Percentiles rank a stretch among this genome's conserved stretches.
Conservation (phyloP, 2,797 vertebrate species). For the Tachyglossus aculeatus region DNA sequence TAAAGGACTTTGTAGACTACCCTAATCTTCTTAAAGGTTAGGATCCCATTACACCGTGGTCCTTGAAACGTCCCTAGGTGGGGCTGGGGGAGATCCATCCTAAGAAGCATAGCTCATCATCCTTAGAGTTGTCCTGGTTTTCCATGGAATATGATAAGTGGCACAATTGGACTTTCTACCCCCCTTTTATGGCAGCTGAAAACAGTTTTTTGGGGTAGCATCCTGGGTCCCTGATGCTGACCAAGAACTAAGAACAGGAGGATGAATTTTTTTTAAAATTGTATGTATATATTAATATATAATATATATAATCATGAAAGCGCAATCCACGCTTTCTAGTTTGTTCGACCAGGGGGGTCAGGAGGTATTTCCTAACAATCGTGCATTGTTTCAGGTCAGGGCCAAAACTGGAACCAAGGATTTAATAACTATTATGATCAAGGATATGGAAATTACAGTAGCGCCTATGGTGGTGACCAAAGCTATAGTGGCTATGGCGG, state of each 20-base stretch:
- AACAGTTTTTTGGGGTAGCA: not conserved
- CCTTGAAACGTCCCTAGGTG: not conserved
- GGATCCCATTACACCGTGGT: not conserved
- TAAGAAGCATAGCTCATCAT: not conserved
- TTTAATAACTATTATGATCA: conserved; percentile 88
- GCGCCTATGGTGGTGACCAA: conserved; percentile 83
- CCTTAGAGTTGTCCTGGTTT: not conserved
- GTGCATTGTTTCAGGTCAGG: conserved; percentile 78
- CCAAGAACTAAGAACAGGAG: not conserved
- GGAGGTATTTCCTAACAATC: conserved; percentile 49
- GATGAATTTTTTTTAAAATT: no score
- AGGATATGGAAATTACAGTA: conserved; percentile 87
- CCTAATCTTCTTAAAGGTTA: no score
- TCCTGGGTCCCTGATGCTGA: not conserved
- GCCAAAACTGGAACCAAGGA: conserved; percentile 86
- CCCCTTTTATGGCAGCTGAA: not conserved
- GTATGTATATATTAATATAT: no score
- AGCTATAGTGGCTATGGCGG: conserved; percentile 87
- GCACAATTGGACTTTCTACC: conserved; percentile 10
- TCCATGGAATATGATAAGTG: not conserved
- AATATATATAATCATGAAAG: no score
- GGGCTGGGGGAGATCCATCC: not conserved
- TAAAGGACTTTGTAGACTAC: not conserved
- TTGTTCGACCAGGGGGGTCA: conserved; percentile 7
- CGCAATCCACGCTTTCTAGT: not conserved